Evolutionary conservation across 2,888 invertebrate species (phyloP), one percentile per base, ranked within the genome.

Genomic region (Dicranocentrus wangi): DNA sequence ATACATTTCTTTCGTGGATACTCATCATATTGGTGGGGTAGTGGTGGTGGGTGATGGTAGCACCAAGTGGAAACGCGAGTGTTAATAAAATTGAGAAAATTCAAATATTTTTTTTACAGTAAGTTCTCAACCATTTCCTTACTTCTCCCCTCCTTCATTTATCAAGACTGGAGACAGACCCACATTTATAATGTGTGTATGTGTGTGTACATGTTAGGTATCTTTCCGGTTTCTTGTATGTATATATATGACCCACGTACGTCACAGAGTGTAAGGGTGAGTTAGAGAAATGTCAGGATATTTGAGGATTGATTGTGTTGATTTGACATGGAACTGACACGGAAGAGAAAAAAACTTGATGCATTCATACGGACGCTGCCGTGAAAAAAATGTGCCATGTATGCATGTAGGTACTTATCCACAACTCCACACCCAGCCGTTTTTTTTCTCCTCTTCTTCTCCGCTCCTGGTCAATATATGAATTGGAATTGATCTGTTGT

Each of bases 281-380:
- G 47, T 51, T 53, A 39, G 32, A 61, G 32, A 53, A 69, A 69
- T 28, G 51, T 69, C 69, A 69, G 53, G 53, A 23, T 23, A 8
- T 69, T n/a, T 23, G 42, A 65, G 65, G 43, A 65, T 43, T 63
- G 63, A 65, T 73, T 65, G 51, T 32, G 65, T 73, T 73, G 53
- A 65, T 73, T 73, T 73, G 73, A 73, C 73, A 53, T 19, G 65
- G 28, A 65, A 73, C 65, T 51, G 73, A 73, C 73, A 65, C 65
- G 51, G 39, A 39, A 39, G 28, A 39, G 53, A 25, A 55, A 55
- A 55, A 55, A 55, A 2, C 7, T 19, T 23, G 55, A 55, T 55
- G 55, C 55, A 55, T 61, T 61, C 32, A 61, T 61, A 61, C 28
- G 51, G 39, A 7, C 13, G n/a, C n/a, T n/a, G n/a, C n/a, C n/a